Evolutionary conservation across 2,797 vertebrate genomes (phyloP).

Genomic region (Enteromius treurensis): DNA sequence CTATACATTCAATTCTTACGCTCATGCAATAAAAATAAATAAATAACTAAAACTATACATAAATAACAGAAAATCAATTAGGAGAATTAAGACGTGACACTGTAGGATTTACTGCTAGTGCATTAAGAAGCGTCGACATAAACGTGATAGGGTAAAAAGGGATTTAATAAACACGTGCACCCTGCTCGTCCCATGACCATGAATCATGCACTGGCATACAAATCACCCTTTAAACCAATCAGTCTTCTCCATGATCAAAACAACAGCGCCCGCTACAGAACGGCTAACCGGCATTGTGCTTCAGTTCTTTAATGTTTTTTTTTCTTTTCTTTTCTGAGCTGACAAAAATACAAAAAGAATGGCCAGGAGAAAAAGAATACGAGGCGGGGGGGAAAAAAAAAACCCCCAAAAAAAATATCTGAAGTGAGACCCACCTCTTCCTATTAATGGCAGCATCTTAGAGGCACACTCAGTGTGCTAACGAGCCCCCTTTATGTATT

Average conservation of each 20-base stretch:
- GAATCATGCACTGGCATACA: conserved; percentile 31
- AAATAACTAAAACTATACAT: neutral
- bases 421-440: conserved; percentile 58
- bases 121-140: conserved; percentile 35
- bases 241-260: conserved; percentile 47
- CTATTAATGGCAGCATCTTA: conserved; percentile 88
- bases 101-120: neutral
- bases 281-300: conserved; percentile 15
- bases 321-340: conserved; percentile 4
- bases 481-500: conserved; percentile 93
- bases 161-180: conserved; percentile 50
- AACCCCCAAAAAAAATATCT: conserved; percentile 60
- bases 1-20: neutral
- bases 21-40: neutral
- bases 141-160: conserved; percentile 34
- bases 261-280: neutral
- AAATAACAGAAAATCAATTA: conserved; percentile 35
- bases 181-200: conserved; percentile 29
- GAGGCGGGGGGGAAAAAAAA: conserved; percentile 4
- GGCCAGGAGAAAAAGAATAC: conserved; percentile 11
- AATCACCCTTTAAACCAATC: conserved; percentile 39
- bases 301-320: conserved; percentile 41
- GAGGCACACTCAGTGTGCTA: conserved; percentile 90
- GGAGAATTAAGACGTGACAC: conserved; percentile 15
- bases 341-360: conserved; percentile 39